phyloP scores from a whole-genome alignment of 1,140 invertebrate genomes.

The Lordiphosa collinella region DNA sequence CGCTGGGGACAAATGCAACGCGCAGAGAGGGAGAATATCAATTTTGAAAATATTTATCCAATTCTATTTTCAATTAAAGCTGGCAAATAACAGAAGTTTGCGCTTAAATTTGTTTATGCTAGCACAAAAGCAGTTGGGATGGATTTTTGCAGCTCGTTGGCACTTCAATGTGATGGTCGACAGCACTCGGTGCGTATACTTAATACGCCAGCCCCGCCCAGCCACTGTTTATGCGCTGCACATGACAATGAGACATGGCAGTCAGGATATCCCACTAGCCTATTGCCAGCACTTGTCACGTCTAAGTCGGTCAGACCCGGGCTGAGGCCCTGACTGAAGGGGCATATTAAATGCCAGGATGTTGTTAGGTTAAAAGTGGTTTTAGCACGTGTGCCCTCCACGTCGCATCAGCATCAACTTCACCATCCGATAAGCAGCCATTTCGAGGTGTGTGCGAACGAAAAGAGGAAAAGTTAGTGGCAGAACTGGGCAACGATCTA shows the following conservation, averaged over 20 bases:
- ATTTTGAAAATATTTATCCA: constrained; percentile 10
- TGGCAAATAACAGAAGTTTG: background rate
- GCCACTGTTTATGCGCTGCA: constrained; percentile 55
- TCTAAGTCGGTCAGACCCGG: constrained; percentile 24
- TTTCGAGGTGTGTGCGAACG: constrained; percentile 24
- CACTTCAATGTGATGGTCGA: constrained; percentile 23
- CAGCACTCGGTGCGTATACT: constrained; percentile 38
- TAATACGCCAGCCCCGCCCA: constrained; percentile 19
- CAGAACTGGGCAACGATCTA: constrained; percentile 52
- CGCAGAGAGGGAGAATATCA: constrained; percentile 9
- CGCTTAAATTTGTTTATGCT: constrained; percentile 23
- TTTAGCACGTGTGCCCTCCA: constrained; percentile 69
- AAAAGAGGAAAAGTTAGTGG: constrained; percentile 10
- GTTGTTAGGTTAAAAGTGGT: constrained; percentile 74
- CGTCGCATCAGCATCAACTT: constrained; percentile 44
- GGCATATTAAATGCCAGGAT: constrained; percentile 63
- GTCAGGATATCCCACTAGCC: constrained; percentile 27
- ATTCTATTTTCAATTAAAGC: background rate
- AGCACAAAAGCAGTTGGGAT: constrained; percentile 45
- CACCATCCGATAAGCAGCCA: constrained; percentile 29
- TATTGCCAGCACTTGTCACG: constrained; percentile 66
- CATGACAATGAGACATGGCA: constrained; percentile 64
- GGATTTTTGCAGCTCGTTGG: constrained; percentile 38
- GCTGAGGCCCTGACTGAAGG: constrained; percentile 2
- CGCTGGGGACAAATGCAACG: constrained; percentile 13